Base-by-base conservation (phyloP, 2,797 vertebrate species). In the Acestrorhynchus altus region DNA sequence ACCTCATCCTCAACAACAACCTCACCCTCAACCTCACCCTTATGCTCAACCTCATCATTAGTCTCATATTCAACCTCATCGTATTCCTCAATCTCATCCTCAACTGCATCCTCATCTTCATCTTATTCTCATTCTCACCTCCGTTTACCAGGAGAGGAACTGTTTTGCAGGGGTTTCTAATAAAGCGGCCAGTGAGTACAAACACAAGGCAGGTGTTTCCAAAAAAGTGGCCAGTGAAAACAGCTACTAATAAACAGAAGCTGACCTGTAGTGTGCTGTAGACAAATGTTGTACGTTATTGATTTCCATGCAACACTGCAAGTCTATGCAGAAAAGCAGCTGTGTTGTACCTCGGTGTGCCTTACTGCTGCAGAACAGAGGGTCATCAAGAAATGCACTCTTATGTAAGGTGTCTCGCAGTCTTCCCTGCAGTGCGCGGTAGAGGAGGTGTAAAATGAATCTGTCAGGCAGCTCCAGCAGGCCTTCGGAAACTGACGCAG, bases 321-420 rank as follows among this genome's bases (percentile, higher is more conserved):
- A 26, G 40, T 64, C 10, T 20, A 11, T 42, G 61, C 11, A 42
- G 24, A 57, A 5, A 57, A 59, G 12, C 12, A 18, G 24, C 12
- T 24, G 4, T 57, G 28, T 15, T 57, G 20, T 28, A 26, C 54
- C 42, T 18, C 12, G 1, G 7, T 16, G 44, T 16, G 44, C 22
- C 42, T 28, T 8, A 1, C 40, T 15, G 16, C 64, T 47, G 7
- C 47, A 18, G 42, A 31, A 49, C 71, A 31, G 24, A 4, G 70
- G 35, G 40, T 47, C 57, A n/a, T 46, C 24, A 35, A 63, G 59
- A 52, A 51, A 59, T 74, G 57, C 47, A 26, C 15, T 51, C 59
- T 16, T 42, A 18, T 64, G 26, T 40, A 63, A 47, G 59, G 40
- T 39, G 35, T 64, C 22, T 47, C 42, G 18, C 15, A 47, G 24